A percentile compares a stretch with the other conserved stretches of the same genome.
Evolutionary conservation across 2,113 vertebrate species (phyloP).

Genomic region (Seriola aureovittata): DNA sequence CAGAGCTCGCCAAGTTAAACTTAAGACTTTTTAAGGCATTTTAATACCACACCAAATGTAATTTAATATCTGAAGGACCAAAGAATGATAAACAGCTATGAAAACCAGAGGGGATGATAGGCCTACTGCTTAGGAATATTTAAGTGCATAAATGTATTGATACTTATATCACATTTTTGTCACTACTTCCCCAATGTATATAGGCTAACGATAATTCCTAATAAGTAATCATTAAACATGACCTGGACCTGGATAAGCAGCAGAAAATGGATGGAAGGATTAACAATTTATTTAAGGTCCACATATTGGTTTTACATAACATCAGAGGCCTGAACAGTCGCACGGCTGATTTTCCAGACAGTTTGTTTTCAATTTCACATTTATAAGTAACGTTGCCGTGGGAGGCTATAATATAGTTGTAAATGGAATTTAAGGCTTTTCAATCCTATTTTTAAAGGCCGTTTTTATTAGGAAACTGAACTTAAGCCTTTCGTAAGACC

Average conservation of each 20-base stretch:
- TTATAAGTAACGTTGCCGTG: too few species aligned
- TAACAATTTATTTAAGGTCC: background rate
- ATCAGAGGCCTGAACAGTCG: background rate
- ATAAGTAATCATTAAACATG: background rate
- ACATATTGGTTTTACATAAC: background rate
- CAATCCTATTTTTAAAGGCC: too few species aligned
- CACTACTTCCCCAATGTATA: background rate
- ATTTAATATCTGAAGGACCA: background rate
- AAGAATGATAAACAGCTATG: background rate
- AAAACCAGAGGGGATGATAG: background rate
- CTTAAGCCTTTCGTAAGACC: too few species aligned
- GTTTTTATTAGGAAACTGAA: too few species aligned
- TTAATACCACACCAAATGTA: background rate
- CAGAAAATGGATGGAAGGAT: background rate
- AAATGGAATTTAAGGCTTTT: too few species aligned
- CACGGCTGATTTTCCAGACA: background rate
- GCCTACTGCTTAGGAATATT: background rate
- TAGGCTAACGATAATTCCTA: background rate
- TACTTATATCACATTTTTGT: background rate
- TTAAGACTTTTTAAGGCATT: background rate
- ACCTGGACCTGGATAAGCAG: background rate
- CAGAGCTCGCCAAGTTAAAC: background rate
- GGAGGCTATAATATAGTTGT: too few species aligned
- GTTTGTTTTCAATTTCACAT: too few species aligned
- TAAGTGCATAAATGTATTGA: background rate